These are phyloP conservation scores for Eurois occulta DNA, from an alignment of 2,888 invertebrate species.

Conservation along the genomic window DNA sequence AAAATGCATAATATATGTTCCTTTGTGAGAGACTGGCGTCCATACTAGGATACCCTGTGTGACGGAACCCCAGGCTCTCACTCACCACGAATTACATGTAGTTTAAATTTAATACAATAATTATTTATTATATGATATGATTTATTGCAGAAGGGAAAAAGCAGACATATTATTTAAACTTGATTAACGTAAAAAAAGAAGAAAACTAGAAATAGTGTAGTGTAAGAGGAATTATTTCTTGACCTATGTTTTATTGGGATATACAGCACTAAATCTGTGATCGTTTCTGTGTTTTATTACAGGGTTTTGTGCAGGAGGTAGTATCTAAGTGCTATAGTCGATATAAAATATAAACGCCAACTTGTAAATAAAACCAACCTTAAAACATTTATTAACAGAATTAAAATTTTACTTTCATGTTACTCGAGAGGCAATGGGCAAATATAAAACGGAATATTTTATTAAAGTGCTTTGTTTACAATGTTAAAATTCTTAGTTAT, in stretches of 20 bases:
- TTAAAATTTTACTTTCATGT: background rate
- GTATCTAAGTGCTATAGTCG: background rate
- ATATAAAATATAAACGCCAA: conserved; percentile 3
- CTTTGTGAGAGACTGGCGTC: too few species aligned
- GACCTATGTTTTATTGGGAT: background rate
- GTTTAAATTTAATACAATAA: too few species aligned
- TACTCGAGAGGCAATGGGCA: background rate
- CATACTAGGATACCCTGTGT: too few species aligned
- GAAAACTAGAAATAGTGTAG: too few species aligned
- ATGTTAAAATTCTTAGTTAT: conserved; percentile 2
- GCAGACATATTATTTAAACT: too few species aligned
- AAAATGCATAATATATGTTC: too few species aligned
- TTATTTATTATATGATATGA: too few species aligned
- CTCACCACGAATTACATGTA: too few species aligned
- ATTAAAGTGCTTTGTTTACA: background rate
- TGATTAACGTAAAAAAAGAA: too few species aligned
- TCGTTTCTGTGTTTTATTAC: background rate
- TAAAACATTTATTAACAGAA: conserved; percentile 5
- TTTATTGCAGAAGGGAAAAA: too few species aligned
- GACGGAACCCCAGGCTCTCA: too few species aligned
- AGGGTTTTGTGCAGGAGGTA: background rate
- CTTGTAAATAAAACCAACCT: background rate
- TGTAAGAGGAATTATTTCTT: too few species aligned
- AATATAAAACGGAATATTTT: background rate
- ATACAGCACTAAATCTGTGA: background rate